Base-by-base conservation (phyloP, 1,140 invertebrate species). In the Schlechtendalia chinensis region DNA sequence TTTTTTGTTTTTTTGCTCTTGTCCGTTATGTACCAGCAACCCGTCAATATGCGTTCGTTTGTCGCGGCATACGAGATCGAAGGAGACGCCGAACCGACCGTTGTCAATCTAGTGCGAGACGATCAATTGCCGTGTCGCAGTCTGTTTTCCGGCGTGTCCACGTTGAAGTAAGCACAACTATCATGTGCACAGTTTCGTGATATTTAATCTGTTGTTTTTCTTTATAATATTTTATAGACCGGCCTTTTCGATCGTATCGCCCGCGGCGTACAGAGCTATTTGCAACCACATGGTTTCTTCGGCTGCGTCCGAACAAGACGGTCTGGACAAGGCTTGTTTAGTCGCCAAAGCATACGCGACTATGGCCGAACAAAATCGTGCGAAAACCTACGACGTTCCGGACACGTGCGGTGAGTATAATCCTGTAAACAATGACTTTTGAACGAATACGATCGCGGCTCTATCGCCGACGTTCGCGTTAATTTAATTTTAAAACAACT, bases 271-370 rank as follows among this genome's bases (percentile, higher is more conserved):
- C 8, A 32, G 32, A 59, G 11, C n/a, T 29, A 77, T 59, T 77
- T 77, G 72, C 8, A 77, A 77, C 14, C 54, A 77, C 16, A 58
- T 77, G 12, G 54, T 77, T 58, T 77, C 72, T 45, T 22, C 39
- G 5, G 54, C 32, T 77, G 19, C 19, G 39, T 77, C 72, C 56
- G 11, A 56, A 45, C 10, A 59, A 59, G 72, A 77, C 11, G 8
- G 6, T 11, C 14, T 77, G n/a, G 10, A 77, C 27, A 77, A 58
- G 12, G 72, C 72, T 59, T 77, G 72, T 77, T 45, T 77, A 59
- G 72, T 59, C 5, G 32, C 54, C 5, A 77, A 59, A 77, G 54
- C 72, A 16, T 77, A 45, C 8, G 56, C 58, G 16, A 59, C 19
- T 5, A 58, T 45, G 56, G 72, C 54, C 0, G n/a, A 10, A 77